Base-by-base conservation (phyloP, 2,797 vertebrate genomes). In the Adelosebastes latens region DNA sequence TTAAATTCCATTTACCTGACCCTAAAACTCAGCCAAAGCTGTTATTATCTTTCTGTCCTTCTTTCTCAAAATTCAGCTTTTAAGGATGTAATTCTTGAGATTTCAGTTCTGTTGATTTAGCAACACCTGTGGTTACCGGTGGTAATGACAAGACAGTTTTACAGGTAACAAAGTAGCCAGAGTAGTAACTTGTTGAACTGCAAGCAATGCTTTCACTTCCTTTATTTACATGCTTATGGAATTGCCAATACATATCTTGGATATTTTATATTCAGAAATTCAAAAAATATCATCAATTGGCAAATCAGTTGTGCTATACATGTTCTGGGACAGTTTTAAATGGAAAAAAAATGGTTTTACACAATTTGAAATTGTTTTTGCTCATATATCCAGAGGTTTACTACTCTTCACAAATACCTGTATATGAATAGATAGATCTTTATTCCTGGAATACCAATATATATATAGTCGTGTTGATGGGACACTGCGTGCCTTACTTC, bases 381-480 rank as follows among this genome's bases (percentile, higher is more conserved):
- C 22, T 56, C 0, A 0, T 12, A 25, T 25, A 22, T 55, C n/a
- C 1, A 2, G 2, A 24, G 2, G 10, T 24, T 55, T 24, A 1
- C 53, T 12, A 55, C 0, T 13, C 2, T 6, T 24, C 11, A 13
- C 53, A 55, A 24, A 24, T 55, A 13, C 1, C 22, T 46, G 16
- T 18, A 46, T 46, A 46, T 46, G 16, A 18, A 46, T 46, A 46
- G 6, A 46, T 20, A 46, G 14, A 42, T 42, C 39, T 42, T 1
- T 18, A 42, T 42, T 42, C 0, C 39, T 42, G 14, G 2, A 42
- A 42, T 4, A 46, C 14, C 6, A 7, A 31, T 31, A 39, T 39
- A 39, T 14, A 39, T 39, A 1, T 39, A 36, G 42, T 18, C 1
- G 6, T 0, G 0, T 18, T 46, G 42, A 18, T 18, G 16, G 42